Percentiles rank a stretch among this genome's conserved stretches.
Conservation (phyloP, 2,888 invertebrate genomes). For the Conistra vaccinii region DNA sequence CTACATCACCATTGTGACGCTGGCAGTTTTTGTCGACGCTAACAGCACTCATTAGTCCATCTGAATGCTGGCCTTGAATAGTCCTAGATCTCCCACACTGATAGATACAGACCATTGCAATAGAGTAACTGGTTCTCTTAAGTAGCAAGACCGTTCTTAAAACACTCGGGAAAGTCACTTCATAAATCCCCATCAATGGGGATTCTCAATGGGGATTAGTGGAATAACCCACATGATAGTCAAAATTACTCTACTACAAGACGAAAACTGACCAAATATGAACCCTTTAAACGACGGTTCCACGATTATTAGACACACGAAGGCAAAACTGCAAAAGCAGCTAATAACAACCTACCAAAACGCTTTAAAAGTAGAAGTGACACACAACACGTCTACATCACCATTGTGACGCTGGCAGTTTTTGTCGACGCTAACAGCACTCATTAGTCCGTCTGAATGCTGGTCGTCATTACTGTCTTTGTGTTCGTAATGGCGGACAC, state of each 20-base stretch:
- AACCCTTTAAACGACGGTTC: neutral
- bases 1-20: conserved; percentile 41
- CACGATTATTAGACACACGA: neutral
- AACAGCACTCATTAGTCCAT: conserved; percentile 75
- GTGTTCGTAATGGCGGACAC: conserved; percentile 60
- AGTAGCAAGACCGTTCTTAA: neutral
- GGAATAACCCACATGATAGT: too few species aligned
- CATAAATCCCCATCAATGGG: too few species aligned
- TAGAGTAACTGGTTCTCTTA: neutral
- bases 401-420: conserved; percentile 52
- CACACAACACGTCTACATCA: conserved; percentile 26
- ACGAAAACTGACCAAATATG: neutral
- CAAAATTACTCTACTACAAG: neutral
- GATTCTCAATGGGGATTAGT: too few species aligned
- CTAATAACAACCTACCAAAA: conserved; percentile 34
- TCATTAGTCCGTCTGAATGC: conserved; percentile 73
- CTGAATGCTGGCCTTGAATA: conserved; percentile 54
- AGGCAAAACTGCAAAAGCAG: neutral
- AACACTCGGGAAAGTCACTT: neutral
- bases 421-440: conserved; percentile 71
- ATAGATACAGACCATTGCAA: neutral
- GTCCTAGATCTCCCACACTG: neutral
- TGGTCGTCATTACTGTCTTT: conserved; percentile 67
- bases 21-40: conserved; percentile 66
- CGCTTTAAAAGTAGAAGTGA: conserved; percentile 36